Evolutionary conservation across 2,113 vertebrate species (phyloP), one percentile per base, ranked within the genome.

Genomic region (Ageneiosus marmoratus): DNA sequence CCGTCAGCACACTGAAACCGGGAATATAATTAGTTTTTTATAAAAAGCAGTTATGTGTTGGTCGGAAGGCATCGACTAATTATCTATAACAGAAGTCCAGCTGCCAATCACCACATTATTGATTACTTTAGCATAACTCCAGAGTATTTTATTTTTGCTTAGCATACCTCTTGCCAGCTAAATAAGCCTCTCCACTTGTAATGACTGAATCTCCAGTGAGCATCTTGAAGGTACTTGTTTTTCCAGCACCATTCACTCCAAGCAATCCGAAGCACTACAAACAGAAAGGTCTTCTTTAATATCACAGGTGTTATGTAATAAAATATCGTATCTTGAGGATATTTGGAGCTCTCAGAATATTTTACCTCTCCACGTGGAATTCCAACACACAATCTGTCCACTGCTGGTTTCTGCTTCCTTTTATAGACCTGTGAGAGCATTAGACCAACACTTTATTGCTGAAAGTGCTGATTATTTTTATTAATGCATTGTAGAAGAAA

Each of bases 161-260:
- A 27, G n/a, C 46, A 91, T 58, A 99, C 98, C 98, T 99, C 86
- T 98, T 96, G 86, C 96, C 95, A 63, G 96, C 96, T 79, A 99
- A 93, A 79, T 95, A 98, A 72, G 98, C 98, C 87, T 99, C 96
- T 77, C 98, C 98, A 80, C 94, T 93, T 9, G 97, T 98, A 84
- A 99, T 95, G 60, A 95, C 82, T 0, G 96, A 97, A 88, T 99
- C 98, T 87, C 98, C 98, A 12, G 97, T 99, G 83, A 99, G 89
- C 98, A 99, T 99, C 93, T 99, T 98, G 89, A 99, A 99, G 77
- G 97, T 99, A 72, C 96, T 98, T 27, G 98, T 98, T 90, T 99
- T 99, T 22, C 98, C 98, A 84, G 98, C 98, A 46, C 98, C 98
- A 4, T 99, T 99, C 56, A 99, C 98, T 44, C 98, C 98, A 74